phyloP scores from a whole-genome alignment of 2,113 vertebrate genomes.

The Acanthochromis polyacanthus region DNA sequence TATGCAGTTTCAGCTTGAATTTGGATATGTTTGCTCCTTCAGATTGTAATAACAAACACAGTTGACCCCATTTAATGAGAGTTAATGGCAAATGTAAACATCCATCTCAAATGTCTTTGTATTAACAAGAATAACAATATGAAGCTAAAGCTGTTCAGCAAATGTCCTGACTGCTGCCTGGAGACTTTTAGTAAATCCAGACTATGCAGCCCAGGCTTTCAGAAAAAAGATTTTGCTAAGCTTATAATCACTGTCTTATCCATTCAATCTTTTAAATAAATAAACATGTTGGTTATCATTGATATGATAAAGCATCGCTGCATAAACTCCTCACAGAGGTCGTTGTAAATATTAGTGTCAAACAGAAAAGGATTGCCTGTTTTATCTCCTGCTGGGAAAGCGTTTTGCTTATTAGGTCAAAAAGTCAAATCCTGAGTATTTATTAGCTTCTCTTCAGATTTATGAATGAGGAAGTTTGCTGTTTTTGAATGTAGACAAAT shows the following conservation, averaged over 20 bases:
- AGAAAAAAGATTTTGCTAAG: not conserved
- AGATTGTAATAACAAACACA: not conserved
- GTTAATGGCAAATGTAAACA: not conserved
- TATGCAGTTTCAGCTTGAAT: not conserved
- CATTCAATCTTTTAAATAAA: not conserved
- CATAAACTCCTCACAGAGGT: constrained; percentile 4
- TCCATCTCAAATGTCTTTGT: not conserved
- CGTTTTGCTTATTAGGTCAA: constrained; percentile 29
- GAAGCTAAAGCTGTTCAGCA: not conserved
- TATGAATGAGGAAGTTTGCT: constrained; percentile 29
- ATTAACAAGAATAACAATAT: not conserved
- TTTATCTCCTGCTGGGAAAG: not conserved
- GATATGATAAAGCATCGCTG: not conserved
- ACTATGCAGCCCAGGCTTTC: not conserved
- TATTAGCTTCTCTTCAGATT: constrained; percentile 48
- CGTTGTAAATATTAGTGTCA: constrained; percentile 33
- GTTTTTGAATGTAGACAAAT: constrained; percentile 28
- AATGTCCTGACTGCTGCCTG: not conserved
- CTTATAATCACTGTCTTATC: not conserved
- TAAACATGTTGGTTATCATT: not conserved
- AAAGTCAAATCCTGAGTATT: constrained; percentile 43
- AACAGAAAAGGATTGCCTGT: not conserved
- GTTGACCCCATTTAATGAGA: not conserved
- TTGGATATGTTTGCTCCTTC: not conserved
- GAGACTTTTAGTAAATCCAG: not conserved